A percentile compares a stretch with the other conserved stretches of the same genome.
Evolutionary conservation across 2,888 invertebrate species (phyloP).

Genomic region (Drosophila colorata): DNA sequence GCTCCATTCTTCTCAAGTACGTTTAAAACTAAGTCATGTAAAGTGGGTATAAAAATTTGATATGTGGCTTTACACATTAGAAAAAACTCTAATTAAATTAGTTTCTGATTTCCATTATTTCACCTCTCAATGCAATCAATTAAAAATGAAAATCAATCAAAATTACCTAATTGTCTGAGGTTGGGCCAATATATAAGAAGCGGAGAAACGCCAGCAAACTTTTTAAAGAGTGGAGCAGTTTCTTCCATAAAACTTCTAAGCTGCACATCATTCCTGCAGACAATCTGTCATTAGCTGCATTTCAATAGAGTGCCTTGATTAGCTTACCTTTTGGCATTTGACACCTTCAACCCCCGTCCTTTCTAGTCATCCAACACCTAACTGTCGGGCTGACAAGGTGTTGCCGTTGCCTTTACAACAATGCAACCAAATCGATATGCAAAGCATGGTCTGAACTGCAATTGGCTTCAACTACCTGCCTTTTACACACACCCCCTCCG

Average conservation of each 20-base stretch:
- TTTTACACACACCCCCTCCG: background rate
- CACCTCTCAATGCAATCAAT: no score
- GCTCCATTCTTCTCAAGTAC: no score
- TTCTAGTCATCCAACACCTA: no score
- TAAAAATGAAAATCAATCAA: background rate
- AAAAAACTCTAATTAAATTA: background rate
- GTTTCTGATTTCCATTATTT: no score
- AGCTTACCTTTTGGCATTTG: constrained; percentile 37
- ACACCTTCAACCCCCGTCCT: background rate
- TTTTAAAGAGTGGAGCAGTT: no score
- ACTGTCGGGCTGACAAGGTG: constrained; percentile 16
- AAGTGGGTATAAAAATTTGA: no score
- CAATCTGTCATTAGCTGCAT: constrained; percentile 43
- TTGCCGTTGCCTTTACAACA: constrained; percentile 23
- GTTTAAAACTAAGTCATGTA: no score
- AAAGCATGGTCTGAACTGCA: constrained; percentile 48
- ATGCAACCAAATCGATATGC: constrained; percentile 57
- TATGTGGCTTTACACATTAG: no score
- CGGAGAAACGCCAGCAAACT: no score
- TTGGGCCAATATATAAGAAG: no score
- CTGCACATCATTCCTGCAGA: constrained; percentile 7
- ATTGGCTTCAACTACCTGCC: constrained; percentile 42
- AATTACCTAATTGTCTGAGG: background rate
- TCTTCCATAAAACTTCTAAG: no score
- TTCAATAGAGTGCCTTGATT: constrained; percentile 45